Percentiles rank a stretch among this genome's conserved stretches.
Evolutionary conservation across 2,797 vertebrate genomes (phyloP).

Genomic region (Macropus fuliginosus): DNA sequence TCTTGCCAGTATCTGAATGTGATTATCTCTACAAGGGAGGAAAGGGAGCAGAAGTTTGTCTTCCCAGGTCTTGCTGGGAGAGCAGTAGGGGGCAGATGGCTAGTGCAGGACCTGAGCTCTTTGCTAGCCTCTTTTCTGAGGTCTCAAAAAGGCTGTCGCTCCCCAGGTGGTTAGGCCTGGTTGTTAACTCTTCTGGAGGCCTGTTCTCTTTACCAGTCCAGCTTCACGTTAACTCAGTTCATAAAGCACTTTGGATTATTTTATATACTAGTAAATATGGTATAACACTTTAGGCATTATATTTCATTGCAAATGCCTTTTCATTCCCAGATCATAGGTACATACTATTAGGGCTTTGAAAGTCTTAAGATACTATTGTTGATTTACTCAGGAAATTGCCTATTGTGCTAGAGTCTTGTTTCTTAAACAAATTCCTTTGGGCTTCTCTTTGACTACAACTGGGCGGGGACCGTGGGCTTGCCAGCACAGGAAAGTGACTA

Average conservation of each 20-base stretch:
- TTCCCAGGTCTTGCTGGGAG: not conserved
- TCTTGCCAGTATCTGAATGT: not conserved
- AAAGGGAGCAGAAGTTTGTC: not conserved
- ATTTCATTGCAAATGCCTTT: not conserved
- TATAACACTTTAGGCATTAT: not conserved
- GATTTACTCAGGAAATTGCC: not conserved
- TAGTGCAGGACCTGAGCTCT: not conserved
- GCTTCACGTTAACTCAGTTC: not conserved
- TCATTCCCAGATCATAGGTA: not conserved
- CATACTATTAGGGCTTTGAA: not conserved
- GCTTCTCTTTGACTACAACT: not conserved
- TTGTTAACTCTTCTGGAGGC: not conserved
- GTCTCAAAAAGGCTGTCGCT: not conserved
- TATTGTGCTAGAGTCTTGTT: not conserved
- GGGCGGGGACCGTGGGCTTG: not conserved
- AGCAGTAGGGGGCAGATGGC: not conserved
- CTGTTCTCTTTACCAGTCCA: not conserved
- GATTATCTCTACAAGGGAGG: not conserved
- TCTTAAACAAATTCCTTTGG: not conserved
- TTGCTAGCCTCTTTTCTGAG: not conserved
- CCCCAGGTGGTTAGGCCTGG: not conserved
- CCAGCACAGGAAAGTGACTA: not conserved
- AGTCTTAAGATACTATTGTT: not conserved
- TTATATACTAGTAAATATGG: not conserved
- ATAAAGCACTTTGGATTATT: not conserved